Percentiles rank a stretch among this genome's conserved stretches.
phyloP scores from a whole-genome alignment of 2,113 vertebrate genomes.

The Coryphaenoides rupestris region DNA sequence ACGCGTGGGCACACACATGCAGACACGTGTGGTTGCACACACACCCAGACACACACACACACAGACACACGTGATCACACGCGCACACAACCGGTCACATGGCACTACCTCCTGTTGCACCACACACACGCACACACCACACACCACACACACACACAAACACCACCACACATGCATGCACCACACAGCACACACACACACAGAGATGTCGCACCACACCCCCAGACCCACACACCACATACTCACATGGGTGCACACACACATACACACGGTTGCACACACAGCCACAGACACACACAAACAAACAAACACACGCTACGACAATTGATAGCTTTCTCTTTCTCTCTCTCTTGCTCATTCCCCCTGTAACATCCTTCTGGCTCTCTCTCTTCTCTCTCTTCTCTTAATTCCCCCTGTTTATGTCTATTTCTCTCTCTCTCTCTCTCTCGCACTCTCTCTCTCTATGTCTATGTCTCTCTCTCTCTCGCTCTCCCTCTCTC shows the following conservation, averaged over 20 bases:
- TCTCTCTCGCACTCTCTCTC: conserved; percentile 1
- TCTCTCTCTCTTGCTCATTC: conserved; percentile 5
- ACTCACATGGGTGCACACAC: no score
- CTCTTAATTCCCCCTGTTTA: neutral
- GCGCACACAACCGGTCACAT: no score
- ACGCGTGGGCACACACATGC: neutral
- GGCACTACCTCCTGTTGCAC: no score
- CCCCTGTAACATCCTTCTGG: neutral
- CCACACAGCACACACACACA: no score
- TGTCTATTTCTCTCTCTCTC: neutral
- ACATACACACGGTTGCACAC: no score
- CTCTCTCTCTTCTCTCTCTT: conserved; percentile 2
- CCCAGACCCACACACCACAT: no score
- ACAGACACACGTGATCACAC: no score
- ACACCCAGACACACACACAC: neutral
- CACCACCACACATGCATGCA: no score
- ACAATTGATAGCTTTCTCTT: neutral
- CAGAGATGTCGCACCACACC: no score
- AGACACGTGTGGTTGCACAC: neutral
- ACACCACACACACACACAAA: no score
- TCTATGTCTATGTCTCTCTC: neutral
- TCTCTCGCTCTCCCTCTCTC: neutral
- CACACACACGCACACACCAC: no score
- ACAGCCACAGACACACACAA: neutral
- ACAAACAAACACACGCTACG: neutral